A percentile compares a stretch with the other conserved stretches of the same genome.
Conservation (phyloP, 2,113 vertebrate species). For the Cepphus grylle region DNA sequence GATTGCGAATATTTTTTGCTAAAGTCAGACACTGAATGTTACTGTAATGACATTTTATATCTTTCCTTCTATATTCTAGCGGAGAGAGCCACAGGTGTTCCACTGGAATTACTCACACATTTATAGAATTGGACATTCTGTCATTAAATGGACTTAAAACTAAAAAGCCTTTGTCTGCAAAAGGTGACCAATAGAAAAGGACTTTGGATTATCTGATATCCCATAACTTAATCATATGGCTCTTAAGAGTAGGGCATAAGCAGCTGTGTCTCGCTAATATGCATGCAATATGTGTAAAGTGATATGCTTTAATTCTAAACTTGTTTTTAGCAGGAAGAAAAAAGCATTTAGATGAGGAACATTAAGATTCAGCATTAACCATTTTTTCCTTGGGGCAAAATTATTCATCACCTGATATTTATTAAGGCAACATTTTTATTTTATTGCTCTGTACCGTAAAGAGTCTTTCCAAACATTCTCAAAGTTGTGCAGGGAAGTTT, state of each 20-base stretch:
- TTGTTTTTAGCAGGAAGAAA: constrained; percentile 96
- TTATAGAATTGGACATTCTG: constrained; percentile 92
- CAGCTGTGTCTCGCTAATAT: constrained; percentile 99
- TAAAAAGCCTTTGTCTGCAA: constrained; percentile 87
- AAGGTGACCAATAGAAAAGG: constrained; percentile 81
- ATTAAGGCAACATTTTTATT: constrained; percentile 71
- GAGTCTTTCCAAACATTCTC: constrained; percentile 57
- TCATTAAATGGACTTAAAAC: constrained; percentile 98
- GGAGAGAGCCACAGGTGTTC: constrained; percentile 95
- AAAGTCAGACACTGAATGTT: constrained; percentile 36
- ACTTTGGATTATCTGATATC: constrained; percentile 94
- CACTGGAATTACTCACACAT: constrained; percentile 94
- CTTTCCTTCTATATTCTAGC: constrained; percentile 43
- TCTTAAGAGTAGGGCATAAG: constrained; percentile 96
- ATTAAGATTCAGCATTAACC: constrained; percentile 87
- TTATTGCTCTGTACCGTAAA: constrained; percentile 53
- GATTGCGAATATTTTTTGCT: constrained; percentile 38
- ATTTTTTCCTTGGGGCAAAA: constrained; percentile 78
- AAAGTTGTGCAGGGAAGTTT: constrained; percentile 64
- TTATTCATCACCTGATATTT: constrained; percentile 82
- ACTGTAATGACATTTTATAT: constrained; percentile 67
- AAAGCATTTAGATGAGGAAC: constrained; percentile 92
- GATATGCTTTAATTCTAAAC: constrained; percentile 98
- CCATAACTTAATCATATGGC: constrained; percentile 99
- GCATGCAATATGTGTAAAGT: constrained; percentile 98